A percentile compares a stretch with the other conserved stretches of the same genome.
Evolutionary conservation across 2,888 invertebrate species (phyloP).

Genomic region (Anoncus sp.): DNA sequence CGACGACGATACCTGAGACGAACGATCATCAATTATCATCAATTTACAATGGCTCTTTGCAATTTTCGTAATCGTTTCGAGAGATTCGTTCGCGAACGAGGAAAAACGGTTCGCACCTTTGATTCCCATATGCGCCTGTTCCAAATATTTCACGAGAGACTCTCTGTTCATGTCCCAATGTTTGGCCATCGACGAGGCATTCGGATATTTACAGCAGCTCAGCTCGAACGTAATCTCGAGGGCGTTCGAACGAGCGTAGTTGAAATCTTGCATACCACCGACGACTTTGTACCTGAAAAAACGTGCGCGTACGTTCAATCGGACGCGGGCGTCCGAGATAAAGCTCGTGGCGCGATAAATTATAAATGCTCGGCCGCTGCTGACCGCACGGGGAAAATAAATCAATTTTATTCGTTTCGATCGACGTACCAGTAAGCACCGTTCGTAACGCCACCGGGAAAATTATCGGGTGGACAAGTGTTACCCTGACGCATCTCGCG

Average conservation of each 20-base stretch:
- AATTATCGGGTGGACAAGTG: constrained; percentile 89
- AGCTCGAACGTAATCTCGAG: constrained; percentile 99
- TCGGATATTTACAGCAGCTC: constrained; percentile 97
- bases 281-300: constrained; percentile 81
- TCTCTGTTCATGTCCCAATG: constrained; percentile 96
- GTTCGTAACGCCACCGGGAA: constrained; percentile 93
- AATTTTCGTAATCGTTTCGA: too few relatives aligned
- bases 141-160: constrained; percentile 93
- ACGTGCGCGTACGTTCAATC: too few relatives aligned
- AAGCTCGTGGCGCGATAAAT: too few relatives aligned
- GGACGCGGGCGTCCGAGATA: too few relatives aligned
- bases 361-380: too few relatives aligned
- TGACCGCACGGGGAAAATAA: background rate
- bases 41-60: too few relatives aligned
- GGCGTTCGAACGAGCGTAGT: constrained; percentile 97
- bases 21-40: constrained; percentile 68
- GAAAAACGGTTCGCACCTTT: constrained; percentile 82
- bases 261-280: constrained; percentile 99
- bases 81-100: too few relatives aligned
- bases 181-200: constrained; percentile 87
- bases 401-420: background rate
- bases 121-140: constrained; percentile 90
- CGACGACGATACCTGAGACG: constrained; percentile 87
- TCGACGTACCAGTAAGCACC: constrained; percentile 96
- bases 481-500: constrained; percentile 90